These are phyloP conservation scores for Ploceus nigricollis DNA, from an alignment of 2,113 vertebrate species.

Conservation along the genomic window DNA sequence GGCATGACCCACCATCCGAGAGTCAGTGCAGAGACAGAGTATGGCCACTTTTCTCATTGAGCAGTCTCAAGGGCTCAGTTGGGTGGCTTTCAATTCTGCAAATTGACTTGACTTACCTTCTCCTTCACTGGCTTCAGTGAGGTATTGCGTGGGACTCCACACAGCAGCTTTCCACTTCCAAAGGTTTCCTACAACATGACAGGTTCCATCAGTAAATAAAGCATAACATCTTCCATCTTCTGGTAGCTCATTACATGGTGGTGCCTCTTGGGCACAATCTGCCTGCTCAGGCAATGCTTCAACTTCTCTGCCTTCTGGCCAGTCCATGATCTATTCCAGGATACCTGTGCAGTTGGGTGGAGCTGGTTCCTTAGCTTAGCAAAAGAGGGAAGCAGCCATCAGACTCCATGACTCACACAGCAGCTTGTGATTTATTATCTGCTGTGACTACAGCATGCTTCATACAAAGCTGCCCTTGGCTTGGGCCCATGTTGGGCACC, in stretches of 20 bases:
- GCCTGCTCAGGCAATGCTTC: background rate
- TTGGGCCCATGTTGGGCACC: background rate
- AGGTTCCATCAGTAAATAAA: background rate
- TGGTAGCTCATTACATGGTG: background rate
- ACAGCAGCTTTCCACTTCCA: background rate
- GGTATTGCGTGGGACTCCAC: background rate
- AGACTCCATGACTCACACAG: fast-evolving
- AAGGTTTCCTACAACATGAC: background rate
- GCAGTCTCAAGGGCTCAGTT: background rate
- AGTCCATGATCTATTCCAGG: background rate
- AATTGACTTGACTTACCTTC: background rate
- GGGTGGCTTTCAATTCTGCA: background rate
- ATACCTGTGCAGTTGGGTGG: background rate
- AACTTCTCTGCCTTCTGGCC: background rate
- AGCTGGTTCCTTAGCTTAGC: background rate
- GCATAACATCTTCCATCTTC: background rate
- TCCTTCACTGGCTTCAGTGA: background rate
- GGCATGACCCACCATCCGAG: background rate
- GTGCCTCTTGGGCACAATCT: background rate
- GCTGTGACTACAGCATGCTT: background rate
- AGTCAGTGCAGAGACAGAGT: background rate
- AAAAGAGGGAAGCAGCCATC: background rate
- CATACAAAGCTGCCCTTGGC: background rate
- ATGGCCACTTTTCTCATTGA: background rate
- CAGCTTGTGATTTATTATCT: background rate